These are phyloP conservation scores for Hydroisotoma schaefferi DNA, from an alignment of 2,888 invertebrate genomes.

Conservation along the genomic window DNA sequence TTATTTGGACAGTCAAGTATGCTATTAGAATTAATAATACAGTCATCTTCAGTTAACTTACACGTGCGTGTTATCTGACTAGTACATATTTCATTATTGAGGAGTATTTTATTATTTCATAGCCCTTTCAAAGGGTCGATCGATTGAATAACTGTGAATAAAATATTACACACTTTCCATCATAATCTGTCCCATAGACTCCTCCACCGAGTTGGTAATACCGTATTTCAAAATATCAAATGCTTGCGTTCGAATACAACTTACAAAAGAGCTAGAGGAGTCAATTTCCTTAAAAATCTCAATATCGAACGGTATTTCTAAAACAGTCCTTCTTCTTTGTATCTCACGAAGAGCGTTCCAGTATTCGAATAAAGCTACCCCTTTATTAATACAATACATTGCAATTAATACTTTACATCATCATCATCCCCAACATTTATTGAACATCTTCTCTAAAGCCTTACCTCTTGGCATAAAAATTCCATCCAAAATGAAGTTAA, in stretches of 20 bases:
- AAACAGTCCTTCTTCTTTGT: no score
- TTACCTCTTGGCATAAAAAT: conserved; percentile 38
- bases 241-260: conserved; percentile 17
- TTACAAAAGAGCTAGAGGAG: neutral
- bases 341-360: conserved; percentile 32
- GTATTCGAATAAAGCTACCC: conserved; percentile 39
- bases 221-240: conserved; percentile 30
- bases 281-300: neutral
- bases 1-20: no score
- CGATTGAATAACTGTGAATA: neutral
- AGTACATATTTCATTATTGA: no score
- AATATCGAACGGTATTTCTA: neutral
- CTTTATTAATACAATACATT: conserved; percentile 14
- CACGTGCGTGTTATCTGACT: no score
- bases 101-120: no score
- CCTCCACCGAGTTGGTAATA: conserved; percentile 30
- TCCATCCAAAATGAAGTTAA: conserved; percentile 28
- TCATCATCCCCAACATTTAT: no score
- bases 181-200: conserved; percentile 23
- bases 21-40: no score
- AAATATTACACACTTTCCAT: neutral
- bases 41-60: no score
- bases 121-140: no score
- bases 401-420: no score
- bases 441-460: neutral